phyloP scores from a whole-genome alignment of 2,113 vertebrate genomes.

The Parus major region DNA sequence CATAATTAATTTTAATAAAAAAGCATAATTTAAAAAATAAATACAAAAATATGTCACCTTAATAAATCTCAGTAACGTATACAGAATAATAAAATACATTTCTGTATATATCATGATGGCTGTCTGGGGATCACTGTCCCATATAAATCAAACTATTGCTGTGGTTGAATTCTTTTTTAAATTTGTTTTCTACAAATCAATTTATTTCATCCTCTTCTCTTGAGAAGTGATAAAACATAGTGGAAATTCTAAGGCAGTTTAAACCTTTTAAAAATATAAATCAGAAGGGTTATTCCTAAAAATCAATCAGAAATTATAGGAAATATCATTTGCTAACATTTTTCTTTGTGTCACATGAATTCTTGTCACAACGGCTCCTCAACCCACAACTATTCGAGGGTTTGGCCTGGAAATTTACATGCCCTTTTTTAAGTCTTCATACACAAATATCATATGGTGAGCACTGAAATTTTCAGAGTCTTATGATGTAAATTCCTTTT shows the following conservation, averaged over 20 bases:
- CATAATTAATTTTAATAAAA: conserved; percentile 66
- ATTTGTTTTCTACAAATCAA: not conserved
- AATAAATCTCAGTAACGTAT: conserved; percentile 50
- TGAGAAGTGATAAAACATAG: not conserved
- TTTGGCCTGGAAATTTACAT: not conserved
- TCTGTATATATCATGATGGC: conserved; percentile 37
- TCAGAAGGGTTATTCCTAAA: not conserved
- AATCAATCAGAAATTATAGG: not conserved
- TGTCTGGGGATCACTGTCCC: conserved; percentile 9
- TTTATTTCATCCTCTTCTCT: not conserved
- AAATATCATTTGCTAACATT: not conserved
- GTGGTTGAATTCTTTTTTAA: not conserved
- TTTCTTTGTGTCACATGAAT: not conserved
- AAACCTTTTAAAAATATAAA: not conserved
- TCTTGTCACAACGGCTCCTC: not conserved
- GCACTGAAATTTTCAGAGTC: not conserved
- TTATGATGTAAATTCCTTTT: not conserved
- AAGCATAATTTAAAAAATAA: conserved; percentile 58
- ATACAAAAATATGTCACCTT: conserved; percentile 52
- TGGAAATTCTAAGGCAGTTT: not conserved
- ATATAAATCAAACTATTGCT: not conserved
- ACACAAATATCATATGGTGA: not conserved
- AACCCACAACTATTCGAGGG: not conserved
- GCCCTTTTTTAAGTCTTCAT: not conserved
- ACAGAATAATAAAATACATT: conserved; percentile 51